Conservation (phyloP, 2,113 vertebrate species). For the Actenoides lindsayi region DNA sequence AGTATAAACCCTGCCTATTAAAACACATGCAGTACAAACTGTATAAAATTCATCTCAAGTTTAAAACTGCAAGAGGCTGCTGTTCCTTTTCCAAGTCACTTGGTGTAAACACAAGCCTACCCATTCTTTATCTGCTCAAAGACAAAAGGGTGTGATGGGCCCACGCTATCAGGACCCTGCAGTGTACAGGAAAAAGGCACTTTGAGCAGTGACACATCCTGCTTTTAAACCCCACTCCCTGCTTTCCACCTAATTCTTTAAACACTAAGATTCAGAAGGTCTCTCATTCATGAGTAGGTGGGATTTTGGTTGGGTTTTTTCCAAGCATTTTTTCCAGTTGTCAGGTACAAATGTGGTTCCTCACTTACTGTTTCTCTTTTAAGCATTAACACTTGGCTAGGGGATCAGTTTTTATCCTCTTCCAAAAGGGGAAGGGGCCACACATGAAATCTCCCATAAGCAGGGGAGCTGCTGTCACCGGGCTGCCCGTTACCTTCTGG, state of each 20-base stretch:
- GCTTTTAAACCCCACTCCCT: not conserved
- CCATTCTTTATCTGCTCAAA: not conserved
- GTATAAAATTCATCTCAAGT: not conserved
- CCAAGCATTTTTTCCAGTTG: not conserved
- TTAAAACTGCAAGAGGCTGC: not conserved
- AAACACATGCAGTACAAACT: not conserved
- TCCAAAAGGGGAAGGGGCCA: not conserved
- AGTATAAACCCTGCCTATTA: not conserved
- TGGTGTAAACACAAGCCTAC: not conserved
- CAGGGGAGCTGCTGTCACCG: not conserved
- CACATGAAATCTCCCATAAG: rapidly evolving
- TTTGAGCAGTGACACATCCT: not conserved
- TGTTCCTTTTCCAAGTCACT: not conserved
- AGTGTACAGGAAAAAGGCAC: not conserved
- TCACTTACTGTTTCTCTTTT: not conserved
- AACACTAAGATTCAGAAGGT: not conserved
- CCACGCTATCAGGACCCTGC: rapidly evolving
- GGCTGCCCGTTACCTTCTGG: not conserved
- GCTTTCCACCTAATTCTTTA: not conserved
- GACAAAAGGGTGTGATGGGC: rapidly evolving
- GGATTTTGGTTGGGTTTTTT: not conserved
- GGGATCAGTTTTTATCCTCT: not conserved
- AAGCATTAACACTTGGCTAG: not conserved
- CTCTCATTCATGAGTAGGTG: not conserved
- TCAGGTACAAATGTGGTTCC: not conserved